phyloP scores from a whole-genome alignment of 2,113 vertebrate genomes.

The Damaliscus lunatus region DNA sequence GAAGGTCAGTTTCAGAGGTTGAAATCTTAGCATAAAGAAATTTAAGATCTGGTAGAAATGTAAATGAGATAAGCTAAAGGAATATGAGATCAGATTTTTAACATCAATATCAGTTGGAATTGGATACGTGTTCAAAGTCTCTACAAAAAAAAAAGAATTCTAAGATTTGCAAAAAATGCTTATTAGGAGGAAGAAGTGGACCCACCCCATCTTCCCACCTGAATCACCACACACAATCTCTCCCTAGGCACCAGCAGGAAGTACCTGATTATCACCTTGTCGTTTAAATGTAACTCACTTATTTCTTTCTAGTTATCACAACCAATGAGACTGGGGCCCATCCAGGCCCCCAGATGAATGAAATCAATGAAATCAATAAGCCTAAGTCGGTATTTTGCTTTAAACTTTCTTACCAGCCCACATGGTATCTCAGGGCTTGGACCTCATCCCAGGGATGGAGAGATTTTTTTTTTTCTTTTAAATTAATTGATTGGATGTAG shows the following conservation, averaged over 20 bases:
- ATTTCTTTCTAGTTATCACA: not conserved
- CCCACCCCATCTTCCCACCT: fast-evolving
- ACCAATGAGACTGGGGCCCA: not conserved
- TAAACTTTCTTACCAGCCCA: not conserved
- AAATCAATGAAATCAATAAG: not conserved
- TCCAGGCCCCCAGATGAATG: not conserved
- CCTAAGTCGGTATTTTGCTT: not conserved
- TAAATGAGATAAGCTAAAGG: not conserved
- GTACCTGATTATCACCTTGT: not conserved
- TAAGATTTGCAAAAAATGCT: not conserved
- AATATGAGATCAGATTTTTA: not conserved
- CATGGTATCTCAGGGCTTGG: not conserved
- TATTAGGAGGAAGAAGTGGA: not conserved
- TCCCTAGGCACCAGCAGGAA: not conserved
- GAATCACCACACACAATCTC: not conserved
- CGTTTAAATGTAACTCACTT: not conserved
- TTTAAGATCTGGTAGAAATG: not conserved
- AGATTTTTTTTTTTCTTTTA: not conserved
- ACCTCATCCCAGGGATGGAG: not conserved
- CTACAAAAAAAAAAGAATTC: not conserved
- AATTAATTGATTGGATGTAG: not conserved
- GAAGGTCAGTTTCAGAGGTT: not conserved
- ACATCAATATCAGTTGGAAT: not conserved
- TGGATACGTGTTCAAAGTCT: not conserved
- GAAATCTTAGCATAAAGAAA: not conserved